Percentiles rank a stretch among this genome's conserved stretches.
phyloP scores from a whole-genome alignment of 1,140 invertebrate species.

The Olivierus martensii region DNA sequence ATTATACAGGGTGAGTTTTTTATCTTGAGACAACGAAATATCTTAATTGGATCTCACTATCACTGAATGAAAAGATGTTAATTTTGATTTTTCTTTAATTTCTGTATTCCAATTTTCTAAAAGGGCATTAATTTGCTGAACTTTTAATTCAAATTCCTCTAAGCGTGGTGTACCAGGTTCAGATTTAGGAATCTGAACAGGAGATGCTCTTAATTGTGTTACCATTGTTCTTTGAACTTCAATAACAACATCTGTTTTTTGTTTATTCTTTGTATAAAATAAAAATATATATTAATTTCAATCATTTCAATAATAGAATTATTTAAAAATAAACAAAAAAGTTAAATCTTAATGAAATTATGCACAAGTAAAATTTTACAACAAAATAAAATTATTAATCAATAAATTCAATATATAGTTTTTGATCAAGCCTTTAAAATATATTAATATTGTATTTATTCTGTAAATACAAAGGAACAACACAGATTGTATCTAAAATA shows the following conservation, averaged over 20 bases:
- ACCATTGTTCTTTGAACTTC: conserved; percentile 10
- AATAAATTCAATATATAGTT: no score
- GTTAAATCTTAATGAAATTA: no score
- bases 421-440: no score
- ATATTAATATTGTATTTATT: no score
- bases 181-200: conserved; percentile 10
- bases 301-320: background rate
- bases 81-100: background rate
- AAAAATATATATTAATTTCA: background rate
- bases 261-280: background rate
- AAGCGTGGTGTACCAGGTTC: conserved; percentile 12
- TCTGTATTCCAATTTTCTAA: background rate
- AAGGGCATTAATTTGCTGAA: background rate
- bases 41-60: no score
- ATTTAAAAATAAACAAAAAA: no score
- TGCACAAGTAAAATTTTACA: no score
- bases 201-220: conserved; percentile 12
- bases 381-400: no score
- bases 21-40: no score
- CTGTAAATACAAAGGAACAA: no score
- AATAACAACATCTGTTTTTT: conserved; percentile 2
- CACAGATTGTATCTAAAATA: no score
- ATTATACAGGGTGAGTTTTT: no score
- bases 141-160: conserved; percentile 10
- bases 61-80: conserved; percentile 9